Evolutionary conservation across 1,140 invertebrate species (phyloP).

Genomic region (Plodia interpunctella): DNA sequence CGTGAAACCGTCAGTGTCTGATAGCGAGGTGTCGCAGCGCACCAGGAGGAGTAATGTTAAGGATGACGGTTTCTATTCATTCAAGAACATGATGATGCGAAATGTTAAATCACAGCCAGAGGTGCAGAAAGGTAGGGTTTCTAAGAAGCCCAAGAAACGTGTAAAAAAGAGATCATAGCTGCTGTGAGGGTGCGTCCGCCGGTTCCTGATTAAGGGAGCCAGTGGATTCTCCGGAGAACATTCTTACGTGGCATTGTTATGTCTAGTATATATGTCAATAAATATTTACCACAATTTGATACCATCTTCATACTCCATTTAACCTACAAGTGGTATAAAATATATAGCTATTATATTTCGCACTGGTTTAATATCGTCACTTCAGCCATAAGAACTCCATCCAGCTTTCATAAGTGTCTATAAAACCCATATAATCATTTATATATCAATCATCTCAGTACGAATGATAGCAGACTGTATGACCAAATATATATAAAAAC

Average conservation of each 20-base stretch:
- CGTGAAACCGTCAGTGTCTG: neutral
- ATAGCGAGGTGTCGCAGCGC: conserved; percentile 8
- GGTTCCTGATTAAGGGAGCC: too few species aligned
- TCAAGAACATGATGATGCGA: conserved; percentile 34
- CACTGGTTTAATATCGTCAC: too few species aligned
- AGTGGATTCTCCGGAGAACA: too few species aligned
- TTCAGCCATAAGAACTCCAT: too few species aligned
- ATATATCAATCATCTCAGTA: too few species aligned
- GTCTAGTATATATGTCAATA: neutral
- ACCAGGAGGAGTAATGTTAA: conserved; percentile 33
- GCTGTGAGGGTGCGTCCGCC: neutral
- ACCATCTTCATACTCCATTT: neutral
- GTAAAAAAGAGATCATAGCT: conserved; percentile 23
- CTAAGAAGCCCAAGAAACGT: conserved; percentile 24
- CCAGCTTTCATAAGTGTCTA: too few species aligned
- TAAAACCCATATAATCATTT: too few species aligned
- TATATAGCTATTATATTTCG: too few species aligned
- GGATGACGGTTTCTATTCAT: conserved; percentile 36
- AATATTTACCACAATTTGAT: neutral
- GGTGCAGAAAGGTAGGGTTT: conserved; percentile 14
- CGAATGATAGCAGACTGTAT: too few species aligned
- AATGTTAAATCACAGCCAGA: conserved; percentile 27
- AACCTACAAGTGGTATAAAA: too few species aligned
- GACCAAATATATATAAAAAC: too few species aligned
- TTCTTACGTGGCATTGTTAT: conserved; percentile 11